Conservation (phyloP, 2,888 invertebrate genomes). For the Metellina segmentata region DNA sequence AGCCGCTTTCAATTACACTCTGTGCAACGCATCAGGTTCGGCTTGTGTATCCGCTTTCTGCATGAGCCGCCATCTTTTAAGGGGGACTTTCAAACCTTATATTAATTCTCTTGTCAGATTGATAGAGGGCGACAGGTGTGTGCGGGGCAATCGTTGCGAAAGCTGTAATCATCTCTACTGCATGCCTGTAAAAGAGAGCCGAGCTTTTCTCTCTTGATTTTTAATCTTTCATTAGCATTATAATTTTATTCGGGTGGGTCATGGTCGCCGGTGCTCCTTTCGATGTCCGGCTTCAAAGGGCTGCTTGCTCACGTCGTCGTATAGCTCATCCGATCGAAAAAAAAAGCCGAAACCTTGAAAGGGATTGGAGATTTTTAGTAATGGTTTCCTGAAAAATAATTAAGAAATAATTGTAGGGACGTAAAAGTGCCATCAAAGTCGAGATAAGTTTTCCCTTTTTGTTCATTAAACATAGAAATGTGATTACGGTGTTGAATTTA, state of each 20-base stretch:
- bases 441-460: too few species aligned
- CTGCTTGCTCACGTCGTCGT: not conserved
- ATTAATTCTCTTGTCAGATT: conserved; percentile 3
- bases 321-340: not conserved
- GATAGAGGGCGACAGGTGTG: not conserved
- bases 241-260: not conserved
- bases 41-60: not conserved
- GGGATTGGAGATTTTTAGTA: not conserved
- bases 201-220: not conserved
- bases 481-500: too few species aligned
- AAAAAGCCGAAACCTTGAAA: not conserved
- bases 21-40: not conserved
- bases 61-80: not conserved
- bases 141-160: not conserved
- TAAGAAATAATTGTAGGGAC: too few species aligned
- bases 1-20: not conserved
- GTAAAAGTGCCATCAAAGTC: too few species aligned
- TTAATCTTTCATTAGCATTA: not conserved
- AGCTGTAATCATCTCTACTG: conserved; percentile 6
- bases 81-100: not conserved
- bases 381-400: too few species aligned
- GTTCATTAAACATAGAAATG: too few species aligned
- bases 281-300: not conserved
- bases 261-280: not conserved
- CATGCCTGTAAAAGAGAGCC: not conserved